Base-by-base conservation (phyloP, 2,888 invertebrate species). In the Epsilonema sp. region DNA sequence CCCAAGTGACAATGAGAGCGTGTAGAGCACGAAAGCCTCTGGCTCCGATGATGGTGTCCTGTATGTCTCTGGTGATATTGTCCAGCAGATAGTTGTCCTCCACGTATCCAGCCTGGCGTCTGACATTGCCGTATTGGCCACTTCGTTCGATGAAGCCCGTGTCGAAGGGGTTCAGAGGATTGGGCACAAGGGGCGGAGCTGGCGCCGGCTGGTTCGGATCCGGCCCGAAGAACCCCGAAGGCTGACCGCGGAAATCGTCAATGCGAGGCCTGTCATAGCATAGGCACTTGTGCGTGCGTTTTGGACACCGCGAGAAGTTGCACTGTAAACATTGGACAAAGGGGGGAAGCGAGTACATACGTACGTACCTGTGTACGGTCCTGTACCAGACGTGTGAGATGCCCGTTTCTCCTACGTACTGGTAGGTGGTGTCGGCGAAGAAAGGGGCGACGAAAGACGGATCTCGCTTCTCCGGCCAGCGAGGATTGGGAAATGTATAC, bases 11-110 rank as follows among this genome's bases (percentile, higher is more conserved):
- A 50, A 85, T 80, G 49, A 82, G 71, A 2, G 78, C 82, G 63
- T 86, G 86, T 62, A 85, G 84, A 0, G 89, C 86, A 54, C 77
- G 74, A 67, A 90, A 90, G 1, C 79, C 78, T 38, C 82, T 80
- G 0, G 86, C 78, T 0, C 89, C 89, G 5, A 58, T 80, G 24
- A 87, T 83, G 3, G 84, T 84, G 55, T 80, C 75, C 24, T 84
- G 75, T 45, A 87, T 78, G 62, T 87, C 86, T 83, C 85, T 40
- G 4, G 55, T 55, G 20, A 55, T 56, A 42, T 56, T 56, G 39
- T 57, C 57, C 25, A 55, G 45, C 2, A 55, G 46, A 36, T 50
- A 55, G 4, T 57, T 52, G 43, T 55, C 55, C 43, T 55, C 55
- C n/a, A 55, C 57, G 37, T 43, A 43, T 4, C 43, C 43, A 4